phyloP scores from a whole-genome alignment of 2,113 vertebrate genomes.

The Paraplagusia blochii region DNA sequence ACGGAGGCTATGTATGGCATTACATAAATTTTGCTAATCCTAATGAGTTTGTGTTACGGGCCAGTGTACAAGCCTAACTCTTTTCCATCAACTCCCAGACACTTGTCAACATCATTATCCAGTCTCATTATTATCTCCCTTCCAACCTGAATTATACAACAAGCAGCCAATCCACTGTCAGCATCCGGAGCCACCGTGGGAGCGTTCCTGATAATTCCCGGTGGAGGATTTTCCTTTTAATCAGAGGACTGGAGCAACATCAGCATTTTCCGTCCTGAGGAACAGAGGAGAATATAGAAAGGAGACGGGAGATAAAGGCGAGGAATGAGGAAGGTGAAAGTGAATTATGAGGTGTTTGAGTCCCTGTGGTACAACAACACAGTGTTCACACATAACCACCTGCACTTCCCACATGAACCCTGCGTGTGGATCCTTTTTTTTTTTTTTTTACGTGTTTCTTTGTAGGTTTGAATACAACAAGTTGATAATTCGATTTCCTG shows the following conservation, averaged over 20 bases:
- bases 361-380: constrained; percentile 22
- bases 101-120: constrained; percentile 67
- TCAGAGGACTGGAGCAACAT: constrained; percentile 54
- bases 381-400: constrained; percentile 22
- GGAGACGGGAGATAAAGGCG: constrained; percentile 4
- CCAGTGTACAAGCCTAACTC: constrained; percentile 12
- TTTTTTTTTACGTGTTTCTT: not conserved
- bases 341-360: not conserved
- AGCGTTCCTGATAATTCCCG: constrained; percentile 57
- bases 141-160: constrained; percentile 72
- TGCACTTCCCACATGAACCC: not conserved
- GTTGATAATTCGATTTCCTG: not conserved
- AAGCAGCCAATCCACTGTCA: constrained; percentile 65
- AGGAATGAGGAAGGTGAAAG: constrained; percentile 4
- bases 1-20: not conserved
- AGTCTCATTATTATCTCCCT: constrained; percentile 60
- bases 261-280: constrained; percentile 40
- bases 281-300: constrained; percentile 19
- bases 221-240: constrained; percentile 54
- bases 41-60: constrained; percentile 19
- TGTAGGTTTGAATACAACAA: not conserved
- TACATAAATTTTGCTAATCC: constrained; percentile 6
- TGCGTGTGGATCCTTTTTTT: not conserved
- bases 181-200: constrained; percentile 48
- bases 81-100: constrained; percentile 33